Evolutionary conservation across 2,797 vertebrate genomes (phyloP).

Genomic region (Microcaecilia unicolor): DNA sequence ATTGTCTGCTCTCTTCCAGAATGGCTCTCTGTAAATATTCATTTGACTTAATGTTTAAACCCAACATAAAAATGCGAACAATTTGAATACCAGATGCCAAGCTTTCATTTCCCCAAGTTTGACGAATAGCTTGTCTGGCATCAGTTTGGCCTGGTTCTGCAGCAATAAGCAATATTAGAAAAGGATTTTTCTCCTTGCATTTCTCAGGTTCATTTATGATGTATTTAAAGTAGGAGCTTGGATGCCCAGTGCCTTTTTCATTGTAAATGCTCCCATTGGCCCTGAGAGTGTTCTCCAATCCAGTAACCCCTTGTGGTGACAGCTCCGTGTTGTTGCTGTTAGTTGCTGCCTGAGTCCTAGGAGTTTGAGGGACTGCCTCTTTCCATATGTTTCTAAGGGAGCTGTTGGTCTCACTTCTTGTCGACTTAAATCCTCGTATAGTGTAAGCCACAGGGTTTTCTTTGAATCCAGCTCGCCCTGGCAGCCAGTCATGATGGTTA

Average conservation of each 20-base stretch:
- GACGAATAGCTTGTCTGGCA: constrained; percentile 82
- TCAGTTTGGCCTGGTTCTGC: constrained; percentile 79
- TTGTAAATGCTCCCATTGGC: constrained; percentile 68
- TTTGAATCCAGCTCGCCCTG: constrained; percentile 56
- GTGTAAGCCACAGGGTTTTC: constrained; percentile 69
- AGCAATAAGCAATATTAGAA: constrained; percentile 83
- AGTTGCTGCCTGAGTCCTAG: constrained; percentile 43
- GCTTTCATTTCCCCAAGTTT: constrained; percentile 91
- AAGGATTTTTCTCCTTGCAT: constrained; percentile 65
- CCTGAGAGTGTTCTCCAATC: constrained; percentile 51
- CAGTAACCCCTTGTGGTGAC: constrained; percentile 51
- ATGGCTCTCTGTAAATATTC: constrained; percentile 67
- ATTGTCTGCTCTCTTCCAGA: constrained; percentile 72
- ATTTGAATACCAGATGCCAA: constrained; percentile 60
- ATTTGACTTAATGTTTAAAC: constrained; percentile 57
- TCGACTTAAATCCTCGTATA: constrained; percentile 62
- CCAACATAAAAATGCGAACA: constrained; percentile 79
- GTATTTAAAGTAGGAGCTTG: constrained; percentile 71
- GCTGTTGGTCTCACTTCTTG: constrained; percentile 65
- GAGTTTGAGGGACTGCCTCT: constrained; percentile 52
- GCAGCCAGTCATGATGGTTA: constrained; percentile 72
- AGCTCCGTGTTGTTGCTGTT: constrained; percentile 53
- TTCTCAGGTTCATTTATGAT: constrained; percentile 80
- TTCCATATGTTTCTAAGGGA: constrained; percentile 54
- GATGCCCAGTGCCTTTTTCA: constrained; percentile 43